A percentile compares a stretch with the other conserved stretches of the same genome.
Evolutionary conservation across 2,888 invertebrate genomes (phyloP).

Genomic region (Hemicrepidius hirtus): DNA sequence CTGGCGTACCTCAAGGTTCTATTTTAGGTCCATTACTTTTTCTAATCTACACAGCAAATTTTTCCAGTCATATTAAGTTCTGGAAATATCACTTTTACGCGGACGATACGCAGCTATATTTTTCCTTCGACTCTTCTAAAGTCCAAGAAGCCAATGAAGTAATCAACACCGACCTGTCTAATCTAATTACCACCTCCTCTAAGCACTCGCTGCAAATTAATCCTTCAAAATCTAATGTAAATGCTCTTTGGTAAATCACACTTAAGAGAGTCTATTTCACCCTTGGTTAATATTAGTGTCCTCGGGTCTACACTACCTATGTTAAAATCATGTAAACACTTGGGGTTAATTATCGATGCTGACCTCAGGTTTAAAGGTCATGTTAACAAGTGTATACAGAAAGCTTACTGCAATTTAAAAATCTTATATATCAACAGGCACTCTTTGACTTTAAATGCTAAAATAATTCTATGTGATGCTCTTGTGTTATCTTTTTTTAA

Average conservation of each 20-base stretch:
- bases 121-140: neutral
- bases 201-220: neutral
- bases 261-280: neutral
- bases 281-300: neutral
- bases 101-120: too few relatives aligned
- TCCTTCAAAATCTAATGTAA: neutral
- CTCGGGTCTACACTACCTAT: neutral
- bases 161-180: neutral
- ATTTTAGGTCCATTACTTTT: too few relatives aligned
- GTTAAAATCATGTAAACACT: neutral
- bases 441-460: neutral
- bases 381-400: neutral
- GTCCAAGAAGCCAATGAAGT: neutral
- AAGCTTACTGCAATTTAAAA: neutral
- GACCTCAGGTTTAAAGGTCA: constrained; percentile 17
- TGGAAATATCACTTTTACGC: neutral
- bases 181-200: neutral
- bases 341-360: constrained; percentile 4
- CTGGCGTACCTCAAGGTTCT: too few relatives aligned
- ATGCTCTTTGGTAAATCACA: neutral
- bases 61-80: neutral
- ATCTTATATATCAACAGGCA: neutral
- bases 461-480: constrained; percentile 1
- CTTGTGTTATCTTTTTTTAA: constrained; percentile 11
- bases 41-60: neutral